Evolutionary conservation across 2,888 invertebrate species (phyloP).

Genomic region (Eristalis pertinax): DNA sequence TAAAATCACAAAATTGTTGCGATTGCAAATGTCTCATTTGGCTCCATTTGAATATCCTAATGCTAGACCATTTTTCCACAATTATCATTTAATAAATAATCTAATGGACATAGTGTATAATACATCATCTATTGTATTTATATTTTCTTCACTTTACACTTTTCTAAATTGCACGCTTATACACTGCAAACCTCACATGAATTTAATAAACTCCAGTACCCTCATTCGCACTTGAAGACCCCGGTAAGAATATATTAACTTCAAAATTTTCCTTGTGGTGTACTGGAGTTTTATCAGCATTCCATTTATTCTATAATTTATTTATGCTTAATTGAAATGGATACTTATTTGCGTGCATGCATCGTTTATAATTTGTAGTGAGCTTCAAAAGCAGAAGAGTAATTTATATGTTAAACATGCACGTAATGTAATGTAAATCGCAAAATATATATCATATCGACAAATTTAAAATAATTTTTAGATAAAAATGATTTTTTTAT

Average conservation of each 20-base stretch:
- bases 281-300: conserved; percentile 34
- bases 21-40: too few relatives aligned
- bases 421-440: too few relatives aligned
- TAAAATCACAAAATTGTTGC: too few relatives aligned
- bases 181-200: background rate
- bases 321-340: background rate
- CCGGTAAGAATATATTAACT: conserved; percentile 32
- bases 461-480: too few relatives aligned
- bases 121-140: background rate
- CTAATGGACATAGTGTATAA: background rate
- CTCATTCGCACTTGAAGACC: conserved; percentile 18
- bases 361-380: too few relatives aligned
- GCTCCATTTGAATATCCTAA: too few relatives aligned
- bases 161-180: conserved; percentile 13
- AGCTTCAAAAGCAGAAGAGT: too few relatives aligned
- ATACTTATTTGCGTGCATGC: background rate
- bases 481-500: too few relatives aligned
- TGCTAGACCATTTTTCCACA: too few relatives aligned
- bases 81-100: background rate
- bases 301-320: background rate
- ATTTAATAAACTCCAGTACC: conserved; percentile 39
- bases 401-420: too few relatives aligned
- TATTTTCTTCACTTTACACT: background rate
- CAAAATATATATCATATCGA: too few relatives aligned
- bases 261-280: conserved; percentile 17